A percentile compares a stretch with the other conserved stretches of the same genome.
phyloP scores from a whole-genome alignment of 2,113 vertebrate species.

The Dermatemys mawii region DNA sequence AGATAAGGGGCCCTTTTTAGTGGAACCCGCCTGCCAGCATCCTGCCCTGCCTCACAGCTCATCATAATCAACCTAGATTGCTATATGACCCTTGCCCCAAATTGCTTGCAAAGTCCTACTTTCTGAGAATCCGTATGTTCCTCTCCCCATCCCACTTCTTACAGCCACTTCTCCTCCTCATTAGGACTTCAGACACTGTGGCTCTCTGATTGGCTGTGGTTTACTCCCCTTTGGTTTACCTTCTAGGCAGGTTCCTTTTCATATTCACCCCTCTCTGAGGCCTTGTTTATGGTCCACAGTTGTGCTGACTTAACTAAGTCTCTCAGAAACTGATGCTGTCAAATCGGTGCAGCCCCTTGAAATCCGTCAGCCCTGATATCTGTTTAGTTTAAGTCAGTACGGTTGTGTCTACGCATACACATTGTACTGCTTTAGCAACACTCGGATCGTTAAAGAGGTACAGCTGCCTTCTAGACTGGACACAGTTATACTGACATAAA shows the following conservation, averaged over 20 bases:
- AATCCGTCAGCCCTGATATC: no score
- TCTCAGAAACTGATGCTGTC: neutral
- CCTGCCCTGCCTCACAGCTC: neutral
- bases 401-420: no score
- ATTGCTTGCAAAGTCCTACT: neutral
- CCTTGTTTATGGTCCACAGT: neutral
- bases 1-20: neutral
- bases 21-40: neutral
- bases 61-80: neutral
- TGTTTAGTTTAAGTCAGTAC: no score
- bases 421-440: no score
- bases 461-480: no score
- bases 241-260: neutral
- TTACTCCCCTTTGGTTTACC: neutral
- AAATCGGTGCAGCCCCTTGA: neutral
- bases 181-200: no score
- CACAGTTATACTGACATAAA: no score
- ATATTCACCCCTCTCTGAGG: neutral
- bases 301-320: neutral
- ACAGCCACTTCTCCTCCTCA: neutral
- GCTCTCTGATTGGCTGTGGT: neutral
- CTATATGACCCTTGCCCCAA: no score
- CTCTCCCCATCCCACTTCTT: neutral
- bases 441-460: no score
- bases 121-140: neutral